Evolutionary conservation across 2,797 vertebrate species (phyloP), one percentile per base, ranked within the genome.

Genomic region (Selene dorsalis): DNA sequence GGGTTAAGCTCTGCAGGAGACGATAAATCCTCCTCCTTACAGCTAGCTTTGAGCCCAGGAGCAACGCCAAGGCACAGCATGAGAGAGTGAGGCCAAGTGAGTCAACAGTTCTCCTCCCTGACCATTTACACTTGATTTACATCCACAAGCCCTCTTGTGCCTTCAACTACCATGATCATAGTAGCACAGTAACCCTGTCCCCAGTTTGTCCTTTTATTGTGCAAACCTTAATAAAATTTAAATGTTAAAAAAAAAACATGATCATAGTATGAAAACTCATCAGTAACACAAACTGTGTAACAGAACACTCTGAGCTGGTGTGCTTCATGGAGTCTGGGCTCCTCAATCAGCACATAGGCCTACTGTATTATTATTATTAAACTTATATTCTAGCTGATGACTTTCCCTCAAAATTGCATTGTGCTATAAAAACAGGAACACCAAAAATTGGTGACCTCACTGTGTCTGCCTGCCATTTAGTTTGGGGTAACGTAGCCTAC

Each of bases 31-130:
- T 82, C 41, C 73, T 72, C 69, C 75, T 86, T 75, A 63, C 80
- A 41, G 78, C 63, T 52, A 79, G 81, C 75, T 85, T 73, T 68
- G 72, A 75, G 78, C 50, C 78, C 77, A 80, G 69, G 69, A 91
- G 73, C 77, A 69, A 86, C 69, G 87, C 87, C 90, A 89, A 91
- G 75, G 65, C 91, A 73, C 87, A 87, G 87, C 87, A 57, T 84
- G 90, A 73, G 17, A 41, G 79, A 63, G 41, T 20, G 47, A 83
- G 72, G 81, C 73, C 84, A 83, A 86, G 85, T 91, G 77, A 88
- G 72, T 84, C 75, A 90, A 93, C 83, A 89, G 12, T 60, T 69
- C 75, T 80, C 69, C 83, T 69, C 68, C 64, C 81, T 79, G 73
- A 84, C 82, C 43, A 84, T 73, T 81, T 72, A 35, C 47, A 69